Evolutionary conservation across 53 echinoderm and acorn worm genomes (phyloP).

Genomic region (Stichopus horrens): DNA sequence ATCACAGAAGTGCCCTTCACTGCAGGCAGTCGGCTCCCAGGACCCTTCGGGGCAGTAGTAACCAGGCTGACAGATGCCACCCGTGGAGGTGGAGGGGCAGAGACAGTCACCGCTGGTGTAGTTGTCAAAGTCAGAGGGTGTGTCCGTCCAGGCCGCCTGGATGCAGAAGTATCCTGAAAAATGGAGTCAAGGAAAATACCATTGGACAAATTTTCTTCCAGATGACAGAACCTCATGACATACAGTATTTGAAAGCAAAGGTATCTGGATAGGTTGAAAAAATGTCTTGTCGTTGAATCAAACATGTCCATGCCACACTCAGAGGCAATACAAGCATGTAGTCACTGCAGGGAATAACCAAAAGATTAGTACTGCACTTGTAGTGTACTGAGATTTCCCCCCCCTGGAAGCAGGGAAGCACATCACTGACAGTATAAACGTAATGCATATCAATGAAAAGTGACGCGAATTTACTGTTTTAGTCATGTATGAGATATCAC

Average conservation of each 20-base stretch:
- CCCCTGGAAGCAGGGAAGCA: too few relatives aligned
- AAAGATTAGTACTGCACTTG: too few relatives aligned
- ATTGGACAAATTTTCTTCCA: background rate
- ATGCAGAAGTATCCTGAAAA: constrained; percentile 90
- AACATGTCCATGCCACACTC: too few relatives aligned
- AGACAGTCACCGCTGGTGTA: constrained; percentile 96
- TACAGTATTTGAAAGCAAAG: background rate
- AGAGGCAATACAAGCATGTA: too few relatives aligned
- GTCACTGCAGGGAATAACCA: too few relatives aligned
- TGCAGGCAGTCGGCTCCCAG: constrained; percentile 75
- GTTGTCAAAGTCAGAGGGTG: constrained; percentile 86
- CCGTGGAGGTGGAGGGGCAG: constrained; percentile 77
- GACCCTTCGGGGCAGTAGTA: constrained; percentile 93
- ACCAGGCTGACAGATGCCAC: constrained; percentile 94
- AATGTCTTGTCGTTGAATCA: too few relatives aligned
- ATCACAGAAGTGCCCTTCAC: constrained; percentile 89
- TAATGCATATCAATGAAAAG: too few relatives aligned
- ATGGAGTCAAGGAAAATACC: background rate
- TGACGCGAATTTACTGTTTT: too few relatives aligned
- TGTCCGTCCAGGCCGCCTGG: constrained; percentile 79
- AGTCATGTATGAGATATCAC: too few relatives aligned
- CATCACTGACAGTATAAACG: too few relatives aligned
- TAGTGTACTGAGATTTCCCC: too few relatives aligned
- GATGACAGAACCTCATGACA: background rate
- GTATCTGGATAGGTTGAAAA: background rate